These are phyloP conservation scores for Oryzias curvinotus DNA, from an alignment of 2,113 vertebrate genomes.

Conservation along the genomic window DNA sequence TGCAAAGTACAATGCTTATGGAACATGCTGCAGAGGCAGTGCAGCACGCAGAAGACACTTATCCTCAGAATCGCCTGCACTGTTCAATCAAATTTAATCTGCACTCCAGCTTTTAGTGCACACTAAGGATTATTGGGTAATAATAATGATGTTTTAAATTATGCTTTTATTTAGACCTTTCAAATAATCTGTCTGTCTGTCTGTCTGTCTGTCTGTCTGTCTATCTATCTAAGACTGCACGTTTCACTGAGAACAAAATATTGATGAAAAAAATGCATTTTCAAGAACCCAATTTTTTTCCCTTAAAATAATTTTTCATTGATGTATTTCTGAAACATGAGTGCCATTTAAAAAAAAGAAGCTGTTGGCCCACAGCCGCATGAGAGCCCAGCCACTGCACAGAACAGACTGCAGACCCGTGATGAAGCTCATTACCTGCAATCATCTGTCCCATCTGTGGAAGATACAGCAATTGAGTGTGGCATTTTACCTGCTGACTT, in stretches of 20 bases:
- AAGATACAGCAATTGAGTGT: slow-evolving; percentile 53
- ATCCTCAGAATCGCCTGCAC: slow-evolving; percentile 35
- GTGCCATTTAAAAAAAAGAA: slow-evolving; percentile 2
- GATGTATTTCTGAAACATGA: slow-evolving; percentile 11
- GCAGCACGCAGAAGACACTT: slow-evolving; percentile 26
- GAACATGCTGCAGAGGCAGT: slow-evolving; percentile 27
- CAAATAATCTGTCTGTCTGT: too few species aligned
- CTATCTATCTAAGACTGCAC: too few species aligned
- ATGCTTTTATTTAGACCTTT: too few species aligned
- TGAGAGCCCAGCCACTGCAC: slow-evolving; percentile 29
- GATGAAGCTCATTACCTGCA: slow-evolving; percentile 64
- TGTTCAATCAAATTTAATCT: slow-evolving; percentile 30
- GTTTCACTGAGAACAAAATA: too few species aligned
- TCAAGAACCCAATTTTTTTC: background rate
- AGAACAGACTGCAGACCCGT: slow-evolving; percentile 37
- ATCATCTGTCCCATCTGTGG: slow-evolving; percentile 49
- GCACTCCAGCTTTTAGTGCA: slow-evolving; percentile 9
- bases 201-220: too few species aligned
- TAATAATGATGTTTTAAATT: background rate
- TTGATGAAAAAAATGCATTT: too few species aligned
- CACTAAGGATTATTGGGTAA: background rate
- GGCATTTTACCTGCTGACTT: slow-evolving; percentile 78
- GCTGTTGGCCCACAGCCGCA: slow-evolving; percentile 34
- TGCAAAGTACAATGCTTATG: slow-evolving; percentile 66
- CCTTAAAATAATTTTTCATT: background rate